Evolutionary conservation across 2,888 invertebrate species (phyloP), one percentile per base, ranked within the genome.

Genomic region (Diaperis boleti): DNA sequence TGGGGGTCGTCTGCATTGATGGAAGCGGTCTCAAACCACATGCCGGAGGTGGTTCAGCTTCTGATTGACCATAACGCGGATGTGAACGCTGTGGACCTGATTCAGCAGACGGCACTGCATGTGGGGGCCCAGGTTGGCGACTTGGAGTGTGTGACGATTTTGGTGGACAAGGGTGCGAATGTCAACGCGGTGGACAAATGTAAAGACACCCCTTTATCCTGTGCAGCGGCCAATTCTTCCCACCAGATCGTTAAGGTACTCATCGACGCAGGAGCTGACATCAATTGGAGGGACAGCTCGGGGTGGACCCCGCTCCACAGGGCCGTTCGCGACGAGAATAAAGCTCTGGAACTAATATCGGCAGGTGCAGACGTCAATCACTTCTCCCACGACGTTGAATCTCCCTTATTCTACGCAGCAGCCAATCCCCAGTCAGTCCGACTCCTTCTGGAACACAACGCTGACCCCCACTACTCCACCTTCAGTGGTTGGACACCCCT

Each of bases 401-500:
- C 52, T 15, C 22, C 52, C 8, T 5, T 52, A 10, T 22, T 26
- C 10, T 14, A 26, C 0, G 52, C 52, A 20, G 14, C 37, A 7
- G 37, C 35, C 1, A 20, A 22, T 20, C 15, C 10, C 6, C 33
- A 33, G 4, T 2, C 39, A 3, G 18, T 37, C 3, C 11, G 26
- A 39, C 10, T 13, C 13, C 10, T 52, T 4, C n/a, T 39, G 22
- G 39, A 37, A 1, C 4, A 14, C n/a, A 52, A 39, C 4, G 22
- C 37, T 7, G 52, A 52, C 14, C 20, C 37, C 3, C 11, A 14
- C 26, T 26, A 14, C 37, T 3, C 6, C 7, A 10, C 42, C 6
- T 11, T 18, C n/a, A 42, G 42, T 14, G 55, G 55, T 13, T 55
- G 55, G 55, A 17, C 31, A 26, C 20, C 20, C 4, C 31, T 55